phyloP scores from a whole-genome alignment of 1,140 invertebrate genomes.

The Hylaeus anthracinus region DNA sequence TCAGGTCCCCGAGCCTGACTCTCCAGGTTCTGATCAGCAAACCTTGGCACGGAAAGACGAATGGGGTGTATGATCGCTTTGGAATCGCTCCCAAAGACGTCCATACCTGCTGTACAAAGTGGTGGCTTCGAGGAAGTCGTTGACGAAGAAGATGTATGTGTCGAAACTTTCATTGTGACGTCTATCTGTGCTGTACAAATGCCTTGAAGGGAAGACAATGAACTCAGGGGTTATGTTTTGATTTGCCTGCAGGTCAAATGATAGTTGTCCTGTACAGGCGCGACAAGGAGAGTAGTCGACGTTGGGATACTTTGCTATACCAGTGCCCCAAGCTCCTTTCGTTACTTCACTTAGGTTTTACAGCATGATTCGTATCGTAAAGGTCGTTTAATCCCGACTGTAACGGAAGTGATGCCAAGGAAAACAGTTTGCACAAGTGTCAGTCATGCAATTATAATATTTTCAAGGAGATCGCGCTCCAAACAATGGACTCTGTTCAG shows the following conservation, averaged over 20 bases:
- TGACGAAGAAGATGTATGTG: not conserved
- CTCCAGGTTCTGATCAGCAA: not conserved
- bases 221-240: not conserved
- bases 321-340: too few species aligned
- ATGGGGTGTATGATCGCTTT: not conserved
- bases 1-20: too few species aligned
- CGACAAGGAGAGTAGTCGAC: too few species aligned
- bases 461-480: not conserved
- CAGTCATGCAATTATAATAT: not conserved
- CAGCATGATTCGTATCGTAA: too few species aligned
- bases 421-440: too few species aligned
- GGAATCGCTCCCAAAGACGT: not conserved
- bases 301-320: too few species aligned
- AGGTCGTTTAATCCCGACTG: too few species aligned
- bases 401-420: too few species aligned
- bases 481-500: not conserved
- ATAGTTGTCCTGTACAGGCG: too few species aligned
- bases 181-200: slow-evolving; percentile 27
- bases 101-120: slow-evolving; percentile 3
- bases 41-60: not conserved
- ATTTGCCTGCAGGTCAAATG: not conserved
- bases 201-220: slow-evolving; percentile 2
- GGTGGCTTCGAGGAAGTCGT: slow-evolving; percentile 3
- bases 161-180: not conserved
- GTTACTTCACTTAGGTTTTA: too few species aligned